Base-by-base conservation (phyloP, 2,113 vertebrate genomes). In the Psilopogon haemacephalus region DNA sequence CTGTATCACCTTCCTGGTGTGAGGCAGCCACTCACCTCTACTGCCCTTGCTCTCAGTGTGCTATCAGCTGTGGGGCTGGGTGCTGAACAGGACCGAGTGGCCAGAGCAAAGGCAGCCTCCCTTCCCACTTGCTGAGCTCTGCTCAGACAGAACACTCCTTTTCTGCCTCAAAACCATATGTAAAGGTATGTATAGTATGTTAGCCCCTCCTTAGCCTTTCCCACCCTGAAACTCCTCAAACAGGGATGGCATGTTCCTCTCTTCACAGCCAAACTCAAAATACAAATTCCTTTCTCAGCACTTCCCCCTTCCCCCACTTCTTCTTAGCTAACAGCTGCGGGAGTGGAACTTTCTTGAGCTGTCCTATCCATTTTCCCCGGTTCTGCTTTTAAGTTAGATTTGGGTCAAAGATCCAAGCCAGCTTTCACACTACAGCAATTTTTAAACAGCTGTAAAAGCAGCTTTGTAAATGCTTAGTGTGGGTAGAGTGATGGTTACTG, bases 131-230 rank as follows among this genome's bases (percentile, higher is more conserved):
- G 74, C 69, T 94, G 78, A 87, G 67, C 90, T 89, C 84, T 80
- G 42, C 84, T 92, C 86, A 63, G 86, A 88, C 82, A 69, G 56
- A 89, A 92, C 72, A 8, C 52, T 83, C 40, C 38, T 74, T 90
- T 95, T 86, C 95, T 80, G 69, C 83, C 92, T 96, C 93, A 91
- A 60, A 95, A 95, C 93, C 89, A 80, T 48, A 95, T 0, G 11
- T 95, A 84, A 95, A 95, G 90, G 95, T 96, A 96, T 96, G 95
- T 94, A 64, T 94, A 95, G 93, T 90, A 96, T 96, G 95, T 86
- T 77, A 94, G 95, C 95, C 95, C 92, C 93, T 94, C 95, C 95
- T 95, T 94, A 91, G 95, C 88, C 88, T 93, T 93, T 95, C 95
- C 95, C 95, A 95, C 92, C 88, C 95, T 91, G 90, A 91, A 95